Conservation (phyloP, 2,888 invertebrate species). For the Metellina segmentata region DNA sequence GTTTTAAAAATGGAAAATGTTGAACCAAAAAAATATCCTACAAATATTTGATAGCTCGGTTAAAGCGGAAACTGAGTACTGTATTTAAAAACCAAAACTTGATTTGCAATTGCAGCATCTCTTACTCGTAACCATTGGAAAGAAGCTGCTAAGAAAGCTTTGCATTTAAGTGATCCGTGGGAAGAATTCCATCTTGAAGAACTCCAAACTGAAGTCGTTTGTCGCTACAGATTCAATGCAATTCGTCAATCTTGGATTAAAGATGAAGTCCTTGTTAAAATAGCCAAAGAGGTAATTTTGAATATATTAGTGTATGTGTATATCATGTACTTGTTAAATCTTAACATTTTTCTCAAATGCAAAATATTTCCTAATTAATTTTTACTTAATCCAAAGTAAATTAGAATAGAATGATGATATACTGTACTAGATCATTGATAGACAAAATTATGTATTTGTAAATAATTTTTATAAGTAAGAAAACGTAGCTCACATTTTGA, state of each 20-base stretch:
- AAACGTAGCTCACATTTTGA: too few relatives aligned
- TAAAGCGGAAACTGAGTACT: too few relatives aligned
- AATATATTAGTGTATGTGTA: not conserved
- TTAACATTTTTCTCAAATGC: too few relatives aligned
- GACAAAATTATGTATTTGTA: too few relatives aligned
- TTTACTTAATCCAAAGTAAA: too few relatives aligned
- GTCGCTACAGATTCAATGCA: slow-evolving; percentile 83
- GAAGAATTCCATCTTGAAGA: slow-evolving; percentile 82
- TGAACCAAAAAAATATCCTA: too few relatives aligned
- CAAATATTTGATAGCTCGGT: too few relatives aligned
- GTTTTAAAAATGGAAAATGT: too few relatives aligned
- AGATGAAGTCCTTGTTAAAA: slow-evolving; percentile 83
- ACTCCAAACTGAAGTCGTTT: slow-evolving; percentile 81
- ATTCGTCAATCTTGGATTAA: slow-evolving; percentile 82
- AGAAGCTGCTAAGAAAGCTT: slow-evolving; percentile 73
- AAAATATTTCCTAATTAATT: too few relatives aligned
- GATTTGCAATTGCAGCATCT: slow-evolving; percentile 26
- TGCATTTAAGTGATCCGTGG: slow-evolving; percentile 82
- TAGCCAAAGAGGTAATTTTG: slow-evolving; percentile 81
- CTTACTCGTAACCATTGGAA: slow-evolving; percentile 72
- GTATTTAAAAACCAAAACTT: not conserved
- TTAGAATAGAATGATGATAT: too few relatives aligned
- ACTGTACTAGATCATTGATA: too few relatives aligned
- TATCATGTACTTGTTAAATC: not conserved
- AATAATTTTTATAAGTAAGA: too few relatives aligned